phyloP scores from a whole-genome alignment of 2,797 vertebrate genomes.

The Eremophila alpestris region DNA sequence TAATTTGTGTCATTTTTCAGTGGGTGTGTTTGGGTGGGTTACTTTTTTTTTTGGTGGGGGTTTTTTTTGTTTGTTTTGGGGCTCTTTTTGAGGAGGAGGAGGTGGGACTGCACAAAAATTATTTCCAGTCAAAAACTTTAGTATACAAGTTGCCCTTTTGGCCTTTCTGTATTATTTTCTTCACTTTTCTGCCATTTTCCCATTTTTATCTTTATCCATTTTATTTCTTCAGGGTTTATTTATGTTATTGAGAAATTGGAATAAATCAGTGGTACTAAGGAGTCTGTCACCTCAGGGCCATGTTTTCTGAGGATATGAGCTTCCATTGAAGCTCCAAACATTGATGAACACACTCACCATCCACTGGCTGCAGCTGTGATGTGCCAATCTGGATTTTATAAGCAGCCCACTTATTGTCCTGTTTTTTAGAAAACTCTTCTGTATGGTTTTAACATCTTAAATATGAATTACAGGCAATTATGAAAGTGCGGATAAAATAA shows the following conservation, averaged over 20 bases:
- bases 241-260: not conserved
- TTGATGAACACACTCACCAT: not conserved
- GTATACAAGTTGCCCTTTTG: not conserved
- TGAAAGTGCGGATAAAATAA: not conserved
- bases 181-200: not conserved
- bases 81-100: not conserved
- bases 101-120: not conserved
- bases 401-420: not conserved
- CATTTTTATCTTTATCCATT: not conserved
- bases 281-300: not conserved
- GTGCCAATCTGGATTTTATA: not conserved
- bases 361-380: not conserved
- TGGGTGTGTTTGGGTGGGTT: not conserved
- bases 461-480: not conserved
- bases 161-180: not conserved
- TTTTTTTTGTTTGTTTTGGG: too few relatives aligned
- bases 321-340: not conserved
- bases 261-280: not conserved
- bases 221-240: not conserved
- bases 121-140: not conserved
- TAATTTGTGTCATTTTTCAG: not conserved
- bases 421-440: not conserved
- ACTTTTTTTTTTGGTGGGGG: too few relatives aligned
- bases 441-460: not conserved
- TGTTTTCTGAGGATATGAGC: not conserved